A percentile compares a stretch with the other conserved stretches of the same genome.
phyloP scores from a whole-genome alignment of 2,113 vertebrate genomes.

The Oryzias woworae region DNA sequence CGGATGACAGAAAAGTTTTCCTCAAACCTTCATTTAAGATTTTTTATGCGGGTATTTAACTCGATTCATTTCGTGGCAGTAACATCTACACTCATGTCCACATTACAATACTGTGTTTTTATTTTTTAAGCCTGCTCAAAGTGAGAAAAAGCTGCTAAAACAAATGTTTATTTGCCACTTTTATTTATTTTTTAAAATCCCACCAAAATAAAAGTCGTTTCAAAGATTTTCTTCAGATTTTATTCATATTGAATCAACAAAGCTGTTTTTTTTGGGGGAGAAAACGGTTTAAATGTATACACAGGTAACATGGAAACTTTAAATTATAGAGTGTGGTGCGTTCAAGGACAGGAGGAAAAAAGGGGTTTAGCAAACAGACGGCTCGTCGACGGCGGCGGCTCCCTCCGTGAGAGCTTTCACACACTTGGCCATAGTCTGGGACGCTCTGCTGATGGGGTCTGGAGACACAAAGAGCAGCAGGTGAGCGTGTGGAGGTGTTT shows the following conservation, averaged over 20 bases:
- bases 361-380: conserved; percentile 89
- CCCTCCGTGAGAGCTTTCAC: conserved; percentile 95
- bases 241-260: conserved; percentile 66
- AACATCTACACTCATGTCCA: too few species aligned
- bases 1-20: too few species aligned
- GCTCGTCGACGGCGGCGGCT: conserved; percentile 90
- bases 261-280: conserved; percentile 28
- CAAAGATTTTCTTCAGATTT: conserved; percentile 46
- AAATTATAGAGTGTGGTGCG: conserved; percentile 50
- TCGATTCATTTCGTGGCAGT: too few species aligned
- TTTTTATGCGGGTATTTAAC: too few species aligned
- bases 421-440: conserved; percentile 99
- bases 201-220: background rate
- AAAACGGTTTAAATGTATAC: conserved; percentile 37
- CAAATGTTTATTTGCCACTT: too few species aligned
- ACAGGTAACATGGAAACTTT: conserved; percentile 54
- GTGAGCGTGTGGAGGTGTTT: background rate
- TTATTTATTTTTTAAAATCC: background rate
- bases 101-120: too few species aligned
- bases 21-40: too few species aligned
- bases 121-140: too few species aligned
- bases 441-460: conserved; percentile 97
- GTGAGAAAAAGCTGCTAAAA: too few species aligned
- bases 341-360: conserved; percentile 3
- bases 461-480: background rate